Conservation (phyloP, 2,888 invertebrate genomes). For the Drosophila longiperda region DNA sequence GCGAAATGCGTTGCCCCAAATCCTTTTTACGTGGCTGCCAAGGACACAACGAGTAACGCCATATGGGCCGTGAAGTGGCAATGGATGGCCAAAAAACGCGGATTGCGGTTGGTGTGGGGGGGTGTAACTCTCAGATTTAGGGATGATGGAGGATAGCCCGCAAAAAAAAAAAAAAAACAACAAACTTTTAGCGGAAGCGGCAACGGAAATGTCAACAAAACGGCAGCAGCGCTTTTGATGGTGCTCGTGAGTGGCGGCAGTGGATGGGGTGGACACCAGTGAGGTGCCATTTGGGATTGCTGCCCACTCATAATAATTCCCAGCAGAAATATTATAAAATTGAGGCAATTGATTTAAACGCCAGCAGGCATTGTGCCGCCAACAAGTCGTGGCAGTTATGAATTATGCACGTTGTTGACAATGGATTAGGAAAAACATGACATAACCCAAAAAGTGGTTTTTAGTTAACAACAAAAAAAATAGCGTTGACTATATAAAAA, state of each 20-base stretch:
- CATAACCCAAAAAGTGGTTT: background rate
- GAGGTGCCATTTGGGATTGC: slow-evolving; percentile 25
- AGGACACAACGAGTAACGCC: slow-evolving; percentile 60
- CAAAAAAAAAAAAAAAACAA: slow-evolving; percentile 57
- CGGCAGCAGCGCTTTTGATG: slow-evolving; percentile 43
- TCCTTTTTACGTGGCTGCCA: slow-evolving; percentile 75
- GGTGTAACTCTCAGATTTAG: slow-evolving; percentile 21
- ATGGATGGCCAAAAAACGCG: slow-evolving; percentile 16
- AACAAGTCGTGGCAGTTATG: slow-evolving; percentile 19
- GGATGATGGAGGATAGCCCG: slow-evolving; percentile 32
- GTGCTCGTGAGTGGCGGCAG: background rate
- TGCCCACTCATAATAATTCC: slow-evolving; percentile 75
- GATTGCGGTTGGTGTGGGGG: background rate
- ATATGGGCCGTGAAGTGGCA: slow-evolving; percentile 49
- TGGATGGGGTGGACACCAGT: background rate
- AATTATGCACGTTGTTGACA: slow-evolving; percentile 10
- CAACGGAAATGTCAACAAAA: slow-evolving; percentile 78
- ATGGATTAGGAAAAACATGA: background rate
- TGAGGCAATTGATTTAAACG: slow-evolving; percentile 80
- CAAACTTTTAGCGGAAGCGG: slow-evolving; percentile 67
- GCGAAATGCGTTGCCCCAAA: slow-evolving; percentile 75
- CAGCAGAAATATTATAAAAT: slow-evolving; percentile 83
- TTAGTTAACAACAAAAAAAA: background rate
- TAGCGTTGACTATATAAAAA: background rate
- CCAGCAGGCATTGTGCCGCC: slow-evolving; percentile 57